A percentile compares a stretch with the other conserved stretches of the same genome.
These are phyloP conservation scores for Rotaria sp. DNA, from an alignment of 2,888 invertebrate species.

Conservation along the genomic window DNA sequence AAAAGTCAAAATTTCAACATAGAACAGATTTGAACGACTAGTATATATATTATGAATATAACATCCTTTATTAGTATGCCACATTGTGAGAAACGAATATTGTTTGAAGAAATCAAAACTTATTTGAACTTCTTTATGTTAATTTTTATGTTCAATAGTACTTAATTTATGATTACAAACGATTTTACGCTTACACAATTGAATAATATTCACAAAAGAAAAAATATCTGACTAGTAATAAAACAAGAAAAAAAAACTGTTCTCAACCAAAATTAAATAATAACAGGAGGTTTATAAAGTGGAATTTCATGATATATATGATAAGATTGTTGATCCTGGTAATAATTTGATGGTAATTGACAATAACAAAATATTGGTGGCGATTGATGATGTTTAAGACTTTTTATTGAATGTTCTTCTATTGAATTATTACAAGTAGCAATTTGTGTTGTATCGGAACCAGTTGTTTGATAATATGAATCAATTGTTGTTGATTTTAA, in stretches of 20 bases:
- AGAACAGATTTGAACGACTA: too few relatives aligned
- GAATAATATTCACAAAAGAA: not conserved
- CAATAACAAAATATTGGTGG: not conserved
- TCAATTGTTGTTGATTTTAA: not conserved
- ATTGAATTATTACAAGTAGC: not conserved
- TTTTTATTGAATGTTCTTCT: not conserved
- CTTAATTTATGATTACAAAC: not conserved
- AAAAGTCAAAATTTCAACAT: too few relatives aligned
- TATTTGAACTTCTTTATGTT: too few relatives aligned
- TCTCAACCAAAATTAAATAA: not conserved
- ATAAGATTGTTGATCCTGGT: not conserved
- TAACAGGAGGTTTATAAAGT: not conserved
- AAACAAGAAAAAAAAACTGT: not conserved
- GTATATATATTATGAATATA: too few relatives aligned
- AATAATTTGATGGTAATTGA: not conserved
- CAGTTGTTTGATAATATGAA: not conserved
- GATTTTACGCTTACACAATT: not conserved
- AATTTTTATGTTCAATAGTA: too few relatives aligned
- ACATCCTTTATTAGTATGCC: too few relatives aligned
- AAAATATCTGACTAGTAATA: constrained; percentile 20
- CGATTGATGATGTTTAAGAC: not conserved
- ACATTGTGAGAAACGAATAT: too few relatives aligned
- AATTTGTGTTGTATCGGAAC: not conserved
- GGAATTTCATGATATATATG: not conserved
- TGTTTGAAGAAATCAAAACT: too few relatives aligned